A percentile compares a stretch with the other conserved stretches of the same genome.
phyloP scores from a whole-genome alignment of 1,140 invertebrate genomes.

The Vanessa atalanta region DNA sequence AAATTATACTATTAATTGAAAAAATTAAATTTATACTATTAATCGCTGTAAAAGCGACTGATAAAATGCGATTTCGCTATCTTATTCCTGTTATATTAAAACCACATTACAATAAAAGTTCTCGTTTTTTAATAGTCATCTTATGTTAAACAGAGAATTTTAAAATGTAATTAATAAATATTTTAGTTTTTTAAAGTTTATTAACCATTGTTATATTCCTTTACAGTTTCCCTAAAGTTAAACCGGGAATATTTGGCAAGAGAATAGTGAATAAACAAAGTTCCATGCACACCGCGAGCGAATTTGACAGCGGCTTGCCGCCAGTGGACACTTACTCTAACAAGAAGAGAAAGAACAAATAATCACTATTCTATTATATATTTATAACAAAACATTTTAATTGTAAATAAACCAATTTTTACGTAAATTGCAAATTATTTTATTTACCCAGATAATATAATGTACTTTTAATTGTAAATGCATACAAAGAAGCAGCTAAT shows the following conservation, averaged over 20 bases:
- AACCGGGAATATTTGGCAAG: slow-evolving; percentile 55
- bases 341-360: slow-evolving; percentile 50
- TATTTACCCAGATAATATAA: background rate
- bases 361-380: slow-evolving; percentile 5
- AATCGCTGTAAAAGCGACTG: too few relatives aligned
- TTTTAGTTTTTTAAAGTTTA: background rate
- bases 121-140: too few relatives aligned
- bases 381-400: background rate
- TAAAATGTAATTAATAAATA: background rate
- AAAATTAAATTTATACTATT: too few relatives aligned
- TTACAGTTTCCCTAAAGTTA: slow-evolving; percentile 69
- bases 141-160: too few relatives aligned
- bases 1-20: too few relatives aligned
- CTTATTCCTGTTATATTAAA: too few relatives aligned
- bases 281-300: slow-evolving; percentile 76
- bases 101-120: too few relatives aligned
- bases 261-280: slow-evolving; percentile 70
- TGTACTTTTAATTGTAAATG: background rate
- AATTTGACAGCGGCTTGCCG: slow-evolving; percentile 76
- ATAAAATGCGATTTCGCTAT: too few relatives aligned
- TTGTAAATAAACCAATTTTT: slow-evolving; percentile 4
- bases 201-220: background rate
- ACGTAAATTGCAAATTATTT: background rate
- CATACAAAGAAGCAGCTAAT: slow-evolving; percentile 30
- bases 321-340: slow-evolving; percentile 64